A percentile compares a stretch with the other conserved stretches of the same genome.
These are phyloP conservation scores for Lucinisca nassula DNA, from an alignment of 2,888 invertebrate species.

Conservation along the genomic window DNA sequence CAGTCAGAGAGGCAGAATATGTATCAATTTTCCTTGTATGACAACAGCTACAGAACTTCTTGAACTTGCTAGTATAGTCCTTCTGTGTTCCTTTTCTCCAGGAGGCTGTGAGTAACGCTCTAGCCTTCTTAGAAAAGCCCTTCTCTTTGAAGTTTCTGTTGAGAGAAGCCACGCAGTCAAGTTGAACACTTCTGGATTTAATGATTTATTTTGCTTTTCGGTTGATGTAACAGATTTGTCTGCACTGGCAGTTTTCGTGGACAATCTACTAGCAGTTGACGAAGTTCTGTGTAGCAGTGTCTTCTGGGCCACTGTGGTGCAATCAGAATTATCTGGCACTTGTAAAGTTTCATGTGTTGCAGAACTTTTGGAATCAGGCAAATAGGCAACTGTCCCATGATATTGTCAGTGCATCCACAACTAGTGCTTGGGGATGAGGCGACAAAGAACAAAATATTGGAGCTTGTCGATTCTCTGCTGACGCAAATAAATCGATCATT, in stretches of 20 bases:
- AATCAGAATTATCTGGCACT: conserved; percentile 43
- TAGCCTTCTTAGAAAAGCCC: conserved; percentile 22
- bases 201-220: neutral
- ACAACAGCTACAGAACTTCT: conserved; percentile 32
- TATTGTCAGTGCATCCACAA: conserved; percentile 61
- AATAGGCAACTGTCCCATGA: conserved; percentile 45
- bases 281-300: neutral
- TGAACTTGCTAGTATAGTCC: conserved; percentile 35
- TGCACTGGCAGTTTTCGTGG: neutral
- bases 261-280: neutral
- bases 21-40: conserved; percentile 33
- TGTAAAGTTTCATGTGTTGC: neutral
- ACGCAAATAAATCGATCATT: conserved; percentile 54
- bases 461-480: conserved; percentile 25
- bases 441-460: conserved; percentile 48
- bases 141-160: conserved; percentile 2
- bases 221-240: neutral
- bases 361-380: conserved; percentile 55
- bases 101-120: conserved; percentile 25
- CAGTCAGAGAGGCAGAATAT: conserved; percentile 29
- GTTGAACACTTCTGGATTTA: neutral
- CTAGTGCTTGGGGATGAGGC: conserved; percentile 31
- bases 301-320: conserved; percentile 33
- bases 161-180: conserved; percentile 21
- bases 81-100: conserved; percentile 35